Base-by-base conservation (phyloP, 2,113 vertebrate species). In the Anolis sagrei region DNA sequence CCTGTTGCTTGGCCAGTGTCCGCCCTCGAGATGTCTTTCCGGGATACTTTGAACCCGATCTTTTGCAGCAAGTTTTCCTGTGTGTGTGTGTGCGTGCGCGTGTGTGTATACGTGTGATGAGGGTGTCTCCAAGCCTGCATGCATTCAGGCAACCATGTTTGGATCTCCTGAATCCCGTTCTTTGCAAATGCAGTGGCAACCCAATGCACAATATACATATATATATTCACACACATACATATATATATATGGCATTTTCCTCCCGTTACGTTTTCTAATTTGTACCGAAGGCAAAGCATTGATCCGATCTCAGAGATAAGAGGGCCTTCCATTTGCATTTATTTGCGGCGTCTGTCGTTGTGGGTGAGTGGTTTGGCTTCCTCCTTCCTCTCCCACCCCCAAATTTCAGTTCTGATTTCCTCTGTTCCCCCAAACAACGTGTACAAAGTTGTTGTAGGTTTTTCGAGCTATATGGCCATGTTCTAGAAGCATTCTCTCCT, bases 171-270 rank as follows among this genome's bases (percentile, higher is more conserved):
- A 61, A 4, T 83, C 7, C 86, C 86, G 88, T 89, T 54, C 91
- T 90, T 94, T 61, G 92, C 88, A 39, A 75, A 66, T 54, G 87
- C 91, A 88, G 85, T 90, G 93, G 89, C 87, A 83, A 78, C 85
- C 64, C 16, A 84, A 62, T 54, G 90, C 88, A 11, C 86, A 91
- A 10, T 75, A 62, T 73, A 49, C 34, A 51, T 51, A 61, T 14
- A 32, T 51, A 4, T 21, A n/a, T 77, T 34, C 5, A 70, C 19
- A 70, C 11, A 64, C 25, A 64, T 64, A 25, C 14, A 16, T 79
- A 7, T 39, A 39, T 62, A 44, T 44, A 48, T 48, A 25, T 25
- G 11, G 25, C 32, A 32, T 34, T 79, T 23, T 54, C 16, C 3
- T 14, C 51, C 51, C 8, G 10, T 54, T 54, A 18, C 5, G 32